Percentiles rank a stretch among this genome's conserved stretches.
These are phyloP conservation scores for Daphoenositta chrysoptera DNA, from an alignment of 2,113 vertebrate species.

Conservation along the genomic window DNA sequence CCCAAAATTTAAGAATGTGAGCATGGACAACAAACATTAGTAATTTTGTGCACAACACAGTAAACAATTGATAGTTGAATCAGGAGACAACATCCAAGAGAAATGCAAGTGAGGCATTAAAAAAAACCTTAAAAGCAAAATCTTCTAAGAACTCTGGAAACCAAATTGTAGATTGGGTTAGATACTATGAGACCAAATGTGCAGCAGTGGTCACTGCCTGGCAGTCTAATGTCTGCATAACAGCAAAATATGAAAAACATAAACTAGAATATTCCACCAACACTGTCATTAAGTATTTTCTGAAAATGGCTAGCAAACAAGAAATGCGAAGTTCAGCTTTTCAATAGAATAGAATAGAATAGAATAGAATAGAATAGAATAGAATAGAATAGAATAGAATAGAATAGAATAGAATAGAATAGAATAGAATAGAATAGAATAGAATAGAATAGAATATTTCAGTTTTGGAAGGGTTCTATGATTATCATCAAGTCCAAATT, in stretches of 20 bases:
- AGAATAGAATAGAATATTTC: not conserved
- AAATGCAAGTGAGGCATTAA: not conserved
- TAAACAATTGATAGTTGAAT: not conserved
- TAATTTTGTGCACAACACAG: not conserved
- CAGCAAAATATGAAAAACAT: not conserved
- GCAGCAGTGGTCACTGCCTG: not conserved
- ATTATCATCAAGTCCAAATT: not conserved
- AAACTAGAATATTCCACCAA: not conserved
- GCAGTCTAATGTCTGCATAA: not conserved
- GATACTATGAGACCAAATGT: not conserved
- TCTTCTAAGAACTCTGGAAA: not conserved
- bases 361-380: not conserved
- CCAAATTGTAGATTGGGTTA: not conserved
- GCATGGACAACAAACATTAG: not conserved
- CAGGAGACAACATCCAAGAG: not conserved
- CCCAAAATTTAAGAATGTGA: not conserved
- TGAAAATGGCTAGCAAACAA: not conserved
- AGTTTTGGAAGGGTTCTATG: not conserved
- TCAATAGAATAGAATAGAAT: not conserved
- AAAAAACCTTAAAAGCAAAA: not conserved
- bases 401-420: no score
- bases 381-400: no score
- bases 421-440: not conserved
- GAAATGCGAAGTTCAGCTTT: accelerated
- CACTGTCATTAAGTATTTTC: not conserved